Evolutionary conservation across 2,888 invertebrate species (phyloP), one percentile per base, ranked within the genome.

Genomic region (Aphodius granarius): DNA sequence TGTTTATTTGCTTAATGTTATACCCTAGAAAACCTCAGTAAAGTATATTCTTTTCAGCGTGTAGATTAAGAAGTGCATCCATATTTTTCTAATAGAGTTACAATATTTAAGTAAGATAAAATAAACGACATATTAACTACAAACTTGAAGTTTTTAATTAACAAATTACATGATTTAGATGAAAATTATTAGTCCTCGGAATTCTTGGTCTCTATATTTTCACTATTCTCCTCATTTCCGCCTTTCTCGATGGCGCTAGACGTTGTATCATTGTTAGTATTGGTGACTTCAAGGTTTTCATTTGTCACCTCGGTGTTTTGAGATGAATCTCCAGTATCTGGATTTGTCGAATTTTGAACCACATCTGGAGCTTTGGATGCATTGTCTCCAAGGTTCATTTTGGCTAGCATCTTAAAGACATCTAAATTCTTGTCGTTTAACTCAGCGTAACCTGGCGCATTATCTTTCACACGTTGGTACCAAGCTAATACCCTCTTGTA

Each of bases 401-500:
- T 43, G 43, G 43, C 43, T 5, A 73, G 17, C 16, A 22, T 63
- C 17, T 21, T 74, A 15, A 63, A 74, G 3, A 63, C 5, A 3
- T 22, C 70, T 4, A 17, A 18, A n/a, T 63, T 74, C 23, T 70
- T 70, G 2, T 15, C 22, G 6, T 70, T 15, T 23, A 84, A 83
- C 76, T 87, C 86, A 78, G 86, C 87, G 83, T 91, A 92, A 65
- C 91, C 92, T 1, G 90, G 89, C 63, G 90, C 89, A 18, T 89
- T 89, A 9, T 86, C 84, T 85, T 92, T 91, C 75, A 90, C 88
- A 74, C 89, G 90, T 15, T 87, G 88, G 81, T 88, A 88, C 92
- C 93, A 94, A 72, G 89, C 92, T 76, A 87, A 85, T 73, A 94
- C 89, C 81, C 95, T 94, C 71, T 90, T 86, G 87, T 91, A 94